Evolutionary conservation across 1,140 invertebrate genomes (phyloP), one percentile per base, ranked within the genome.

Genomic region (Lysiphlebus fabarum): DNA sequence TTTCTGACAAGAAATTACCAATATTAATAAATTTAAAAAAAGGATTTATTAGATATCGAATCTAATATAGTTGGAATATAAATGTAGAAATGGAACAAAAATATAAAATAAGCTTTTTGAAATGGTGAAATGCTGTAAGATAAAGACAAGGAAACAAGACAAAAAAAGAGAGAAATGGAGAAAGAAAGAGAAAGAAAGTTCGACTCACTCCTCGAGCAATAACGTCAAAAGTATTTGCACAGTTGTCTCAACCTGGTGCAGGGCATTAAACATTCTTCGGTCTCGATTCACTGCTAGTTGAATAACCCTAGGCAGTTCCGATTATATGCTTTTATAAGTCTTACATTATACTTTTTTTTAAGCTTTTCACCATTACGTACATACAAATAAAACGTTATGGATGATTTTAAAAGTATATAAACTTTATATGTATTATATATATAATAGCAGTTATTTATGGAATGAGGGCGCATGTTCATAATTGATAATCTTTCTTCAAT

Each of bases 151-250:
- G 17, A 49, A 57, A 17, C 33, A 47, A 47, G 5, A 37, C 8
- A 36, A 40, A 36, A 40, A 6, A 49, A n/a, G 48, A 49, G 6
- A 6, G 36, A 45, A 40, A 4, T 40, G 6, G 26, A 42, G n/a
- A 51, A 44, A 11, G 40, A 43, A 17, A 17, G n/a, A 33, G 43
- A 53, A 26, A 60, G 34, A 56, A 56, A n/a, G n/a, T n/a, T n/a
- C n/a, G 17, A 26, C 17, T 26, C 17, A 26, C 17, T 26, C 2
- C 17, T 60, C 62, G 67, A 63, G 67, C 70, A 73, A 73, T 73
- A 73, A 72, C 70, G 66, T 64, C 70, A 70, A 73, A 73, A 73
- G 69, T 73, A 69, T 73, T 73, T 73, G 69, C 70, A 72, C 66
- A 73, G 70, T 72, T 72, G 70, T 71, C 70, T 72, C 65, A 66